Conservation (phyloP, 1,140 invertebrate genomes). For the Drosophila erecta region DNA sequence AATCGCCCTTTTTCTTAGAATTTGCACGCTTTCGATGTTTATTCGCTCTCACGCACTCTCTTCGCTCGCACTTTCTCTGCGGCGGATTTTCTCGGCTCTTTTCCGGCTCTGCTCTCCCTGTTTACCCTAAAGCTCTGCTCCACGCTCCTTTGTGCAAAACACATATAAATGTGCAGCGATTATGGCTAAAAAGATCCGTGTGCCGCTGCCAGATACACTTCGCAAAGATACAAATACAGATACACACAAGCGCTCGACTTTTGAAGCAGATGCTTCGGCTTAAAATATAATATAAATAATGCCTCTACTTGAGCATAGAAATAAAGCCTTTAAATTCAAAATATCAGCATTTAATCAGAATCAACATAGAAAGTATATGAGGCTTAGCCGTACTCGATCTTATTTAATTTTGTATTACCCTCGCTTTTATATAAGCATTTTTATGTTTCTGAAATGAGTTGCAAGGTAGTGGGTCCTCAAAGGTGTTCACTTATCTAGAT, state of each 20-base stretch:
- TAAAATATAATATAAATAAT: neutral
- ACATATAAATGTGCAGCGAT: constrained; percentile 77
- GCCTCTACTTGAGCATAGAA: neutral
- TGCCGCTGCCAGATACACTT: constrained; percentile 36
- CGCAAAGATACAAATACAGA: constrained; percentile 38
- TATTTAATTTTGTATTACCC: no score
- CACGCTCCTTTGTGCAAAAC: constrained; percentile 47
- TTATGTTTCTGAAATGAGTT: no score
- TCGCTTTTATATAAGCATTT: no score
- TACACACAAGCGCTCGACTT: constrained; percentile 21
- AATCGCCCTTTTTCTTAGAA: constrained; percentile 47
- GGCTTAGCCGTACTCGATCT: no score
- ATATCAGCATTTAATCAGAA: neutral
- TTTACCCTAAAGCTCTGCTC: constrained; percentile 61
- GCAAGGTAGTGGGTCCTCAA: no score
- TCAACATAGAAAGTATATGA: no score
- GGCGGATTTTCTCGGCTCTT: constrained; percentile 18
- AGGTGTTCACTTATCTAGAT: no score
- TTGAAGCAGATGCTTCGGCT: constrained; percentile 9
- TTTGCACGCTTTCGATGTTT: constrained; percentile 68
- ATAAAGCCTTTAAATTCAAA: neutral
- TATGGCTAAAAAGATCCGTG: constrained; percentile 70
- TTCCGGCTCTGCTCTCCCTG: constrained; percentile 33
- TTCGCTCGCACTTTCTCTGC: constrained; percentile 22
- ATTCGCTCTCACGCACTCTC: constrained; percentile 69